Evolutionary conservation across 1,140 invertebrate genomes (phyloP), one percentile per base, ranked within the genome.

Genomic region (Bombus difficillimus): DNA sequence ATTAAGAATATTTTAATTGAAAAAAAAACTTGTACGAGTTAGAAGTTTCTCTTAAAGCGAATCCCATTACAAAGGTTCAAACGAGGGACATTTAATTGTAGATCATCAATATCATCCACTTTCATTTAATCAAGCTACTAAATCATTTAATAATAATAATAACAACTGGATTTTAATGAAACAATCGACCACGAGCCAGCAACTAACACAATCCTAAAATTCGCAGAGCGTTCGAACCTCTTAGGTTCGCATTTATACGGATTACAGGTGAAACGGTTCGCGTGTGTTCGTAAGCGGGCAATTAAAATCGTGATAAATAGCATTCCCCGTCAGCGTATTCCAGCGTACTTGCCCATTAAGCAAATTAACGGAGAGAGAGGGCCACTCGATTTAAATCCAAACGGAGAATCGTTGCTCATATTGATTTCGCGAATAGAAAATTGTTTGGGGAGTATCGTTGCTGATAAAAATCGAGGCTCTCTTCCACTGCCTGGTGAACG

Each of bases 271-370:
- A 25, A 25, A 66, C n/a, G 12, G 41, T 13, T 66, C n/a, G 64
- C 28, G 37, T 59, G 47, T 43, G 79, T 34, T n/a, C 25, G 64
- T 69, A 57, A 81, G 43, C 78, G 69, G 71, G 79, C 79, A 85
- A 85, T 85, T 81, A 85, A 81, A 81, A 74, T 75, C 76, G 78
- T 81, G 84, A 85, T 85, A 85, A 85, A 85, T 81, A 74, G 78
- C 32, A 80, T 64, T 59, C 28, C n/a, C 32, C 64, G 69, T 41
- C 79, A 62, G 84, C 71, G 34, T 75, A 81, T 73, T 39, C 78
- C 71, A 10, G 18, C 59, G 28, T 62, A 28, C 13, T 66, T 66
- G 28, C 57, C 78, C 69, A 64, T 85, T 73, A 85, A 85, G 84
- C 71, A 68, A 85, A 85, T 81, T 81, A 85, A 75, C 62, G 66